Conservation (phyloP, 2,888 invertebrate genomes). For the Andrena fulva region DNA sequence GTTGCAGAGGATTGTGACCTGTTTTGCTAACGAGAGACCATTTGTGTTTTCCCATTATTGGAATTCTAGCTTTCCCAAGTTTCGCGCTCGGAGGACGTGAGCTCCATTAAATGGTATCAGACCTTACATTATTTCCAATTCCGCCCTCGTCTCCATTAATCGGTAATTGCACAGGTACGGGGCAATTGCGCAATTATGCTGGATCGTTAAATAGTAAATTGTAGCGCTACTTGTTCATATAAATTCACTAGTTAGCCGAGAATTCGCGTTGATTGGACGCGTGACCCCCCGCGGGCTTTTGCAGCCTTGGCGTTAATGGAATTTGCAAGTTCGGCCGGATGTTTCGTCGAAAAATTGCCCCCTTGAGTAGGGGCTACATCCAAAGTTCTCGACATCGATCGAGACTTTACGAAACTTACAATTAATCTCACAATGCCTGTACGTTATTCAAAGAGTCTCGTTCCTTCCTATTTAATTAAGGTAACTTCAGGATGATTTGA, state of each 20-base stretch:
- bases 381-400: too few relatives aligned
- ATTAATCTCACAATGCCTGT: too few relatives aligned
- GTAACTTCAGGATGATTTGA: too few relatives aligned
- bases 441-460: too few relatives aligned
- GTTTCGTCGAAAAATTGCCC: neutral
- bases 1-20: too few relatives aligned
- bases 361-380: too few relatives aligned
- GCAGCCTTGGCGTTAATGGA: slow-evolving; percentile 65
- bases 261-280: slow-evolving; percentile 67
- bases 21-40: too few relatives aligned
- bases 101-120: slow-evolving; percentile 1
- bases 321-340: slow-evolving; percentile 65
- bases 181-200: slow-evolving; percentile 34
- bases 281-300: slow-evolving; percentile 45
- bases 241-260: slow-evolving; percentile 57
- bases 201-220: slow-evolving; percentile 57
- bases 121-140: slow-evolving; percentile 6
- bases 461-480: too few relatives aligned
- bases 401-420: too few relatives aligned
- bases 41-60: neutral
- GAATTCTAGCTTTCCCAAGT: neutral
- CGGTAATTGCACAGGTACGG: slow-evolving; percentile 4
- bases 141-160: slow-evolving; percentile 18
- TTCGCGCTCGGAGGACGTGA: neutral
- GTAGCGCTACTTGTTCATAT: slow-evolving; percentile 48